These are phyloP conservation scores for Dasysyrphus tricinctus DNA, from an alignment of 2,888 invertebrate species.

Conservation along the genomic window DNA sequence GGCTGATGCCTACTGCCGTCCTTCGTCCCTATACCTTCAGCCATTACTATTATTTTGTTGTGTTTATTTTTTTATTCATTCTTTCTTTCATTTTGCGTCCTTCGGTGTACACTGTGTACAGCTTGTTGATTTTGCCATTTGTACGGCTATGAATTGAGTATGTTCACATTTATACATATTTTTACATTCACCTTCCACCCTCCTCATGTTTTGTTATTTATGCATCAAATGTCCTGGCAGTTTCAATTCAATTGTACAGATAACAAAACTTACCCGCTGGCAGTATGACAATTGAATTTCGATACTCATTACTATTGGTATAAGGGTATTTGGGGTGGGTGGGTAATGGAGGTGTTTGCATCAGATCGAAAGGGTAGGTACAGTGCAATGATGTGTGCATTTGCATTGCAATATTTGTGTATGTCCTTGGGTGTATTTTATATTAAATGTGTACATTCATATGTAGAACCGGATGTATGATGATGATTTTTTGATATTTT, in stretches of 20 bases:
- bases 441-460: background rate
- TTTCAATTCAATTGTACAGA: constrained; percentile 72
- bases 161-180: constrained; percentile 20
- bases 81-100: constrained; percentile 27
- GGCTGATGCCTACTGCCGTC: background rate
- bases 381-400: background rate
- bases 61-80: background rate
- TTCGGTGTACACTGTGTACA: constrained; percentile 36
- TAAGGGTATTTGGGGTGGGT: background rate
- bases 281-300: constrained; percentile 76
- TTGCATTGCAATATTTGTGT: background rate
- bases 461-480: constrained; percentile 3
- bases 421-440: constrained; percentile 8
- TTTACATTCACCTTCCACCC: constrained; percentile 37
- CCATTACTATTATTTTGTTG: constrained; percentile 21
- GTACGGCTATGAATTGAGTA: constrained; percentile 21
- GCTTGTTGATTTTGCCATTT: constrained; percentile 72
- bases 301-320: constrained; percentile 65
- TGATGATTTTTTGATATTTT: constrained; percentile 70
- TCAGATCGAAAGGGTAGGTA: background rate
- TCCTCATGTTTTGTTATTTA: constrained; percentile 45
- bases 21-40: constrained; percentile 14
- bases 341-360: background rate
- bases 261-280: constrained; percentile 74
- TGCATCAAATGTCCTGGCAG: constrained; percentile 63